Evolutionary conservation across 2,888 invertebrate genomes (phyloP).

Genomic region (Schizaphis graminum): DNA sequence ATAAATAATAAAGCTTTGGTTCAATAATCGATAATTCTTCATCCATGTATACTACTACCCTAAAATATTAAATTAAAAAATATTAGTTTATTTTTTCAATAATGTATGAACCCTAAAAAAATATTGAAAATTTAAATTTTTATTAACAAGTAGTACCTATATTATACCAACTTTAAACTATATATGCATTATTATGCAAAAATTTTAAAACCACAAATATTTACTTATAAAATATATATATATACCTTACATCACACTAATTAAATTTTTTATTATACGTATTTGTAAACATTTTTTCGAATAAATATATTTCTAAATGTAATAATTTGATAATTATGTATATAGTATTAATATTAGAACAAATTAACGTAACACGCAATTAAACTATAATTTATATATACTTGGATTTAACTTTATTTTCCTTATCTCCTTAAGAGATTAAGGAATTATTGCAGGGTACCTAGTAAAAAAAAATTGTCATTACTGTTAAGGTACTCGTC

Average conservation of each 20-base stretch:
- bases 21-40: neutral
- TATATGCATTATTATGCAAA: neutral
- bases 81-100: neutral
- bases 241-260: neutral
- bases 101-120: neutral
- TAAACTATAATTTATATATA: neutral
- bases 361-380: neutral
- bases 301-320: neutral
- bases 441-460: neutral
- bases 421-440: neutral
- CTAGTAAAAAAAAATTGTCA: neutral
- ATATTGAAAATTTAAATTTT: neutral
- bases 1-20: constrained; percentile 1
- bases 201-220: neutral
- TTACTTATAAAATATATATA: neutral
- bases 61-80: neutral
- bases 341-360: neutral
- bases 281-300: neutral
- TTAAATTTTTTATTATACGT: neutral
- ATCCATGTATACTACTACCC: neutral
- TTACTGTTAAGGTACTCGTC: constrained; percentile 14
- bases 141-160: too few species aligned
- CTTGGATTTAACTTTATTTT: neutral
- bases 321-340: neutral
- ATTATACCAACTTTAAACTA: neutral